These are phyloP conservation scores for Notothenia coriiceps DNA, from an alignment of 2,113 vertebrate species.

Conservation along the genomic window DNA sequence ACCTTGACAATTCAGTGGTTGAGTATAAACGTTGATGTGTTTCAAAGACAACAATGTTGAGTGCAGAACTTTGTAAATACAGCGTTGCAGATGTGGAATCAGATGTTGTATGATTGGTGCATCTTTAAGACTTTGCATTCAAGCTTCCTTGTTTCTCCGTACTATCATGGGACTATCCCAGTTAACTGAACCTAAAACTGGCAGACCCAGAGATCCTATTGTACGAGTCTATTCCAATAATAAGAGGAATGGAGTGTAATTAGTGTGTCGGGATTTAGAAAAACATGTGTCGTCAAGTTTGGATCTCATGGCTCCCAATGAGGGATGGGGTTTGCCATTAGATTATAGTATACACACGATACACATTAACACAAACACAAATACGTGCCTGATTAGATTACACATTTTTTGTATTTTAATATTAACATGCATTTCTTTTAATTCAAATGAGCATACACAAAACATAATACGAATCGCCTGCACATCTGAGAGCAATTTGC, in stretches of 20 bases:
- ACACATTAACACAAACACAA: slow-evolving; percentile 6
- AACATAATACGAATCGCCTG: too few species aligned
- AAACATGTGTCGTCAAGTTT: slow-evolving; percentile 55
- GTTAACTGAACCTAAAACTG: slow-evolving; percentile 24
- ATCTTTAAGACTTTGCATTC: neutral
- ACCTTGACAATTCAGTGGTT: neutral
- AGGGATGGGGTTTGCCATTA: slow-evolving; percentile 20
- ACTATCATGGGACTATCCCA: slow-evolving; percentile 15
- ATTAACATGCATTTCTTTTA: neutral
- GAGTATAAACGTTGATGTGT: neutral
- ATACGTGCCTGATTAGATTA: neutral
- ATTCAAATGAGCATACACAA: neutral
- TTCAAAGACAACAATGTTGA: neutral
- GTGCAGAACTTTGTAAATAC: neutral
- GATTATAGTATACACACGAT: slow-evolving; percentile 34
- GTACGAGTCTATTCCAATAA: slow-evolving; percentile 33
- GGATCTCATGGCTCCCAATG: slow-evolving; percentile 28
- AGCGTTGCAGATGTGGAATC: neutral
- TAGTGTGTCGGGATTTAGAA: slow-evolving; percentile 58
- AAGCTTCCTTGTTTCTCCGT: neutral
- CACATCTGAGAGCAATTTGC: too few species aligned
- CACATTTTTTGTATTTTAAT: neutral
- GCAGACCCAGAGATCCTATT: slow-evolving; percentile 40
- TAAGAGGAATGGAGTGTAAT: slow-evolving; percentile 51
- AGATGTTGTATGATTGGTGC: neutral